Conservation (phyloP, 2,113 vertebrate genomes). For the Emberiza fucata region DNA sequence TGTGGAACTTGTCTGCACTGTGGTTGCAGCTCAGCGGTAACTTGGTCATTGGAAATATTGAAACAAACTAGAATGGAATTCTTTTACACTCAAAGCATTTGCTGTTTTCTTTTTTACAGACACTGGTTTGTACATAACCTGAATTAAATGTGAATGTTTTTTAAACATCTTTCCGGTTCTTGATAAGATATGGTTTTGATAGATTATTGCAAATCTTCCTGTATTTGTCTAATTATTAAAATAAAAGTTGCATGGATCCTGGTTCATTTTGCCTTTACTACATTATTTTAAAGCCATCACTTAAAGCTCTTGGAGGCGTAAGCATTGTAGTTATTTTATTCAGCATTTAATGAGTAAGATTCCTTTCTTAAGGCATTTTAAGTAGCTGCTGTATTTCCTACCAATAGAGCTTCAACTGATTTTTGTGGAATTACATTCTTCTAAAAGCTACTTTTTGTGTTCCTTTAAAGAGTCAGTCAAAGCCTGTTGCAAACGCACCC, state of each 20-base stretch:
- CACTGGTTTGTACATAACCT: constrained; percentile 64
- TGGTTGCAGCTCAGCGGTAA: background rate
- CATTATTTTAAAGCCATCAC: background rate
- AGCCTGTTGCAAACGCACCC: background rate
- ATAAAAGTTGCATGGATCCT: constrained; percentile 69
- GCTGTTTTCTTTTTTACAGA: constrained; percentile 56
- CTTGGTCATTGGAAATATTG: background rate
- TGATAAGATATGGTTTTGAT: constrained; percentile 72
- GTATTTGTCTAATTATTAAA: constrained; percentile 72
- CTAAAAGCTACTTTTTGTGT: background rate
- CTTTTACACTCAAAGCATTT: constrained; percentile 25
- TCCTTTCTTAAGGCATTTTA: background rate
- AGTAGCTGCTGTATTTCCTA: background rate
- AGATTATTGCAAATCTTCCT: constrained; percentile 68
- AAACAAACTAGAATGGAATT: background rate
- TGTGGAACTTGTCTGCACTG: background rate
- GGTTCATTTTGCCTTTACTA: background rate
- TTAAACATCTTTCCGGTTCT: constrained; percentile 67
- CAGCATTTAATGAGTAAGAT: background rate
- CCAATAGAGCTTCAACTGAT: background rate
- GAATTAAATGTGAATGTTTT: constrained; percentile 73
- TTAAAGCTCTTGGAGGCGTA: background rate
- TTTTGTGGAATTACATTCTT: background rate
- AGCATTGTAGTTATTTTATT: background rate
- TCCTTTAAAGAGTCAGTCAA: background rate